Evolutionary conservation across 2,797 vertebrate genomes (phyloP).

Genomic region (Malacoctenus gilli): DNA sequence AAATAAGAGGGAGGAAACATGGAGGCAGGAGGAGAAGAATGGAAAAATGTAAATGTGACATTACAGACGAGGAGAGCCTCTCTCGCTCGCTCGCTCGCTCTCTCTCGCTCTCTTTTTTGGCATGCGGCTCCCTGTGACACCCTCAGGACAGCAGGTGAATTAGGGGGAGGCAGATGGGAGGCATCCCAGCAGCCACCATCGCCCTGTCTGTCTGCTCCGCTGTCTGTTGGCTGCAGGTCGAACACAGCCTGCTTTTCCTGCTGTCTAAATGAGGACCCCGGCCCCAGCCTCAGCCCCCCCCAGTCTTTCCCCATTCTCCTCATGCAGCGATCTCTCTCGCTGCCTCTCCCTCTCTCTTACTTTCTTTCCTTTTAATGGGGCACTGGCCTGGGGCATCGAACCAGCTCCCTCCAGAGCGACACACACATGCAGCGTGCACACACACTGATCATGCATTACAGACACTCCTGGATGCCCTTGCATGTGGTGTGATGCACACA

Average conservation of each 20-base stretch:
- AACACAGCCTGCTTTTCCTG: constrained; percentile 52
- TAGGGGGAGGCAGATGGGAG: constrained; percentile 57
- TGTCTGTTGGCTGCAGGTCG: constrained; percentile 59
- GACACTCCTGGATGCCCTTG: constrained; percentile 53
- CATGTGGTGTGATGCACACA: constrained; percentile 27
- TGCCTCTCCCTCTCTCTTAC: constrained; percentile 14
- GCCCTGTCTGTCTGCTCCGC: constrained; percentile 42
- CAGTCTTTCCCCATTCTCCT: too few relatives aligned
- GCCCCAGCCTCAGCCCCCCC: constrained; percentile 5
- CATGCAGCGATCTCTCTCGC: too few relatives aligned
- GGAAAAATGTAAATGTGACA: too few relatives aligned
- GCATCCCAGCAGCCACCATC: constrained; percentile 29
- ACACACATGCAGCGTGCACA: constrained; percentile 54
- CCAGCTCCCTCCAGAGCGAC: constrained; percentile 55
- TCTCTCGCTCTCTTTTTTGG: too few relatives aligned
- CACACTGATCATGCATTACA: constrained; percentile 61
- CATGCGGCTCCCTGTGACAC: constrained; percentile 33
- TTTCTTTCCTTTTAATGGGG: constrained; percentile 61
- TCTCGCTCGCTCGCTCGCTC: too few relatives aligned
- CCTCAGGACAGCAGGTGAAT: constrained; percentile 64
- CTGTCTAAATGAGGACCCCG: constrained; percentile 64
- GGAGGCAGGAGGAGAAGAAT: not conserved
- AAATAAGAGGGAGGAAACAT: constrained; percentile 7
- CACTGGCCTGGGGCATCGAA: constrained; percentile 59
- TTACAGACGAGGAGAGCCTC: constrained; percentile 8